Conservation (phyloP, 2,113 vertebrate species). For the Pseudopodoces humilis region DNA sequence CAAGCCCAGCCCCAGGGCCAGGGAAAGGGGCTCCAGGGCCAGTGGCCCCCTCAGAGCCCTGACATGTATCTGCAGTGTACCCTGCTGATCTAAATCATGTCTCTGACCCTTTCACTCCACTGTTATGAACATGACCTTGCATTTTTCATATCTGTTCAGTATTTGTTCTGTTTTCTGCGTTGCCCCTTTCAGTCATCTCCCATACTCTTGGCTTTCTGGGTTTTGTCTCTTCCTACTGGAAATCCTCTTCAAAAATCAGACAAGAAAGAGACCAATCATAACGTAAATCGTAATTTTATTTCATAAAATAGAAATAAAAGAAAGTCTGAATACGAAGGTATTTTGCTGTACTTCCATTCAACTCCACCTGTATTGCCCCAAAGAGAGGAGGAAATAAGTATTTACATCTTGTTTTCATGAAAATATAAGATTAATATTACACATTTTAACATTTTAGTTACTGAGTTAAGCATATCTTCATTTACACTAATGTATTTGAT, state of each 20-base stretch:
- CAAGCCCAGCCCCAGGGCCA: not conserved
- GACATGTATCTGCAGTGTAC: not conserved
- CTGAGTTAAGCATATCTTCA: not conserved
- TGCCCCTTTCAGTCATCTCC: not conserved
- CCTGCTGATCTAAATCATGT: not conserved
- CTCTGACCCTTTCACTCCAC: not conserved
- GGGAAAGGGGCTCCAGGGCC: not conserved
- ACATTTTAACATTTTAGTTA: not conserved
- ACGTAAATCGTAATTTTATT: not conserved
- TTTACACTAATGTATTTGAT: not conserved
- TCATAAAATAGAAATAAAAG: not conserved
- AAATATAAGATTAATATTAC: not conserved
- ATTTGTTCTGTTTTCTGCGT: not conserved
- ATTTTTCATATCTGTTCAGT: not conserved
- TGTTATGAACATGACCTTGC: not conserved
- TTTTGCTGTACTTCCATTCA: not conserved
- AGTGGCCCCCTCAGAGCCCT: not conserved
- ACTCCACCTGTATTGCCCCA: not conserved
- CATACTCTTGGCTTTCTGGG: not conserved
- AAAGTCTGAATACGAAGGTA: not conserved
- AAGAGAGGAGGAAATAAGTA: not conserved
- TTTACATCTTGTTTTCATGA: not conserved
- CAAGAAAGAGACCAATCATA: not conserved
- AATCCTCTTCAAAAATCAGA: not conserved
- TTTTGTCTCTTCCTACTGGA: not conserved